Evolutionary conservation across 2,888 invertebrate species (phyloP).

Genomic region (Physocephala rufipes): DNA sequence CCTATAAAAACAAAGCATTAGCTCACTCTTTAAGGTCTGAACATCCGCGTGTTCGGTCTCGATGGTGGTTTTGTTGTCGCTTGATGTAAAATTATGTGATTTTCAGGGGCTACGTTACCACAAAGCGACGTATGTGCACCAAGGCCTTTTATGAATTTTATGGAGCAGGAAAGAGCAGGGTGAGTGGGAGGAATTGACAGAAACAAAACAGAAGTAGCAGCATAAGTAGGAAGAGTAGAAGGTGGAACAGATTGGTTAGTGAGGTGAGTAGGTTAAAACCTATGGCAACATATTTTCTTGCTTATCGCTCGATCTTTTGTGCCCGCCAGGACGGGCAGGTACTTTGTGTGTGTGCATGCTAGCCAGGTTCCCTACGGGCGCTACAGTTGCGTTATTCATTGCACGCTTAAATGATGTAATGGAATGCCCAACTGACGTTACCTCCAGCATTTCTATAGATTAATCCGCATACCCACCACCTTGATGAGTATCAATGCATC

Average conservation of each 20-base stretch:
- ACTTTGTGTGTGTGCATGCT: neutral
- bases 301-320: too few relatives aligned
- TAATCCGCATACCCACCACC: neutral
- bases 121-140: neutral
- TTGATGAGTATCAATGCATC: neutral
- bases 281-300: too few relatives aligned
- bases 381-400: conserved; percentile 5
- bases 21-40: too few relatives aligned
- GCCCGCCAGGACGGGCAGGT: too few relatives aligned
- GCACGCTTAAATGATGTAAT: conserved; percentile 27
- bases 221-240: neutral
- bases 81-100: conserved; percentile 1
- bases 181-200: neutral
- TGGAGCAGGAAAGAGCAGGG: neutral
- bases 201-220: neutral
- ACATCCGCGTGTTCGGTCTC: neutral
- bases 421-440: conserved; percentile 25
- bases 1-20: neutral
- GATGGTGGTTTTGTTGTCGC: neutral
- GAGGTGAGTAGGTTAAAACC: too few relatives aligned
- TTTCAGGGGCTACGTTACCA: neutral
- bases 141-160: neutral
- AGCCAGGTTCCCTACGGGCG: conserved; percentile 3
- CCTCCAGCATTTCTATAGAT: neutral
- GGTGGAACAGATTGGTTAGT: neutral